A percentile compares a stretch with the other conserved stretches of the same genome.
These are phyloP conservation scores for Pseudachorutes palmiensis DNA, from an alignment of 1,140 invertebrate genomes.

Conservation along the genomic window DNA sequence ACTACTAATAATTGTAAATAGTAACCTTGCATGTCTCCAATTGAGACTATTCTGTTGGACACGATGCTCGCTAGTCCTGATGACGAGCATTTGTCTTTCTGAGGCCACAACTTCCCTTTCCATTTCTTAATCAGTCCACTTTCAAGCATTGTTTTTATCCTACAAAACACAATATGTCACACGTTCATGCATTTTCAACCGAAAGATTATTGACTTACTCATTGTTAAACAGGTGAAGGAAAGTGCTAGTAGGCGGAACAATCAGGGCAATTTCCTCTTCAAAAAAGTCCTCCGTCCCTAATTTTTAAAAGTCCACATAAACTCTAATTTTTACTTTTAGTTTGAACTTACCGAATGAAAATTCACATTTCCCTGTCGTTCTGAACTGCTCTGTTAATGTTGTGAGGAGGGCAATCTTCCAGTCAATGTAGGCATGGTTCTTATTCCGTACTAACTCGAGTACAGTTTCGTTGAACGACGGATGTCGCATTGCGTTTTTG, in stretches of 20 bases:
- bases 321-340: slow-evolving; percentile 2
- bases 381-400: slow-evolving; percentile 57
- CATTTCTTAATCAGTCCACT: slow-evolving; percentile 76
- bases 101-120: slow-evolving; percentile 65
- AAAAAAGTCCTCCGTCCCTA: slow-evolving; percentile 63
- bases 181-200: too few species aligned
- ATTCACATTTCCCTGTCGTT: slow-evolving; percentile 57
- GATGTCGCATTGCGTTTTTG: slow-evolving; percentile 49
- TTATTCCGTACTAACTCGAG: slow-evolving; percentile 54
- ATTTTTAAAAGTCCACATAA: slow-evolving; percentile 10
- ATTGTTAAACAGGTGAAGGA: slow-evolving; percentile 53
- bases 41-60: slow-evolving; percentile 23
- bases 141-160: slow-evolving; percentile 68
- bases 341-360: slow-evolving; percentile 53
- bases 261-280: slow-evolving; percentile 70
- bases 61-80: slow-evolving; percentile 1
- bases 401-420: slow-evolving; percentile 60
- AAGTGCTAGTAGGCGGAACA: slow-evolving; percentile 62
- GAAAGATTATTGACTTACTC: slow-evolving; percentile 46
- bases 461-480: slow-evolving; percentile 45
- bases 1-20: not conserved
- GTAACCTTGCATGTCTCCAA: slow-evolving; percentile 35
- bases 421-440: slow-evolving; percentile 68
- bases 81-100: slow-evolving; percentile 63
- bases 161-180: slow-evolving; percentile 39